These are phyloP conservation scores for Lobophora halterata DNA, from an alignment of 2,888 invertebrate species.

Conservation along the genomic window DNA sequence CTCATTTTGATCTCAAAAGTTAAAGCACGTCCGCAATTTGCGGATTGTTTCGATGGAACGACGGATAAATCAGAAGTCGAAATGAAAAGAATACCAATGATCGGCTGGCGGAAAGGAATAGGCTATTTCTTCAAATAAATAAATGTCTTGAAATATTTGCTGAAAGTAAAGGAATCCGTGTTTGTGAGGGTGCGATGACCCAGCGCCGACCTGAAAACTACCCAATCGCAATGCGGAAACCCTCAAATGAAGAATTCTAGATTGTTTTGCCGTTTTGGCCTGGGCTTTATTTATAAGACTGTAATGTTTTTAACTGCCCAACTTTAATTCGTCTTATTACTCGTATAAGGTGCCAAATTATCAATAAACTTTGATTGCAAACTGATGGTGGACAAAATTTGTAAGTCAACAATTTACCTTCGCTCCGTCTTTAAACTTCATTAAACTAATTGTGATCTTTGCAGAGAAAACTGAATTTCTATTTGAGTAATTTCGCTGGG, in stretches of 20 bases:
- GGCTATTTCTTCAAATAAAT: conserved; percentile 32
- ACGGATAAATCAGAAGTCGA: conserved; percentile 23
- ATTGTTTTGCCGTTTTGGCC: conserved; percentile 48
- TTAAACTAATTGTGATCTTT: conserved; percentile 4
- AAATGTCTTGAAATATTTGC: conserved; percentile 45
- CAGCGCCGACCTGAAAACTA: conserved; percentile 49
- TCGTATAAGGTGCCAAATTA: too few species aligned
- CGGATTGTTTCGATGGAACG: conserved; percentile 26
- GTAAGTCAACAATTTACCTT: background rate
- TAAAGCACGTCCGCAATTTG: conserved; percentile 18
- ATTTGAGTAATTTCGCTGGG: conserved; percentile 7
- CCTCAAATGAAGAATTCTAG: conserved; percentile 50
- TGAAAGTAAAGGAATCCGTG: conserved; percentile 47
- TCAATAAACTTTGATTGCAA: too few species aligned
- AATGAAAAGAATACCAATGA: conserved; percentile 35
- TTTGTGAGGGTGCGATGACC: conserved; percentile 47
- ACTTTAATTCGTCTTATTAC: too few species aligned
- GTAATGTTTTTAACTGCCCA: too few species aligned
- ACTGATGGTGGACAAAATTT: too few species aligned
- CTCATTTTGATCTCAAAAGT: conserved; percentile 31
- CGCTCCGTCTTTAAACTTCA: background rate
- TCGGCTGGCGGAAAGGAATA: conserved; percentile 26
- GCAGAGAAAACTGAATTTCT: conserved; percentile 4
- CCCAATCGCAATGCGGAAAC: conserved; percentile 57
- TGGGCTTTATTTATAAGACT: conserved; percentile 23